Evolutionary conservation across 30 jellyfish, hydroid and myxozoan genomes (phyloP), one percentile per base, ranked within the genome.

Genomic region (Cassiopea andromeda): DNA sequence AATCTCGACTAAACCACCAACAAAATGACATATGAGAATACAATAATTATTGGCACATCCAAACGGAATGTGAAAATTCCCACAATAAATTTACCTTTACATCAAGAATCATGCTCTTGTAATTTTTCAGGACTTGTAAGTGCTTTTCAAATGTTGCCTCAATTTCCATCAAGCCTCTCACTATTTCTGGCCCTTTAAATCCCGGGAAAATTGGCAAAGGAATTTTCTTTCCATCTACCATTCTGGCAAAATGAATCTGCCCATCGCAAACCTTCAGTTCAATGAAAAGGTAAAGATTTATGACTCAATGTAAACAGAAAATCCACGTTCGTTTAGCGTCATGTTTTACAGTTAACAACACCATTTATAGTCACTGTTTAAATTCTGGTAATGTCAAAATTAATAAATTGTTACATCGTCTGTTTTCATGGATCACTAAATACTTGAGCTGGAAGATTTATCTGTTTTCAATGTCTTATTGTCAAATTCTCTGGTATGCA

Each of bases 111-210:
- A 98, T 84, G 83, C 90, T 97, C 82, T 85, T 92, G 44, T 88
- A 97, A 76, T 96, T 92, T 80, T 92, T 96, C 93, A 96, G 75
- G 16, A 77, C 67, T 12, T 72, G 97, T 43, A 96, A 83, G 64
- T 92, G 92, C 95, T 92, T 91, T 86, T 92, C 93, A 70, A 96
- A 96, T n/a, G 99, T 96, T 46, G 95, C 95, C 67, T 96, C 98
- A 45, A 96, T 89, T 77, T 96, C 99, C 80, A 78, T 64, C 81
- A 96, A 68, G 48, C 99, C 92, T 67, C 99, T 74, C 44, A 89
- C 97, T 58, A 96, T 92, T 69, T 96, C 99, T 13, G 99, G 99
- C 17, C 99, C 98, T 75, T 88, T 96, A n/a, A 96, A 73, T 17
- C 99, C 99, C 44, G 98, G 94, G 84, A 96, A 96, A 16, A 96